Percentiles rank a stretch among this genome's conserved stretches.
Conservation (phyloP, 2,888 invertebrate species). For the Patella depressa region DNA sequence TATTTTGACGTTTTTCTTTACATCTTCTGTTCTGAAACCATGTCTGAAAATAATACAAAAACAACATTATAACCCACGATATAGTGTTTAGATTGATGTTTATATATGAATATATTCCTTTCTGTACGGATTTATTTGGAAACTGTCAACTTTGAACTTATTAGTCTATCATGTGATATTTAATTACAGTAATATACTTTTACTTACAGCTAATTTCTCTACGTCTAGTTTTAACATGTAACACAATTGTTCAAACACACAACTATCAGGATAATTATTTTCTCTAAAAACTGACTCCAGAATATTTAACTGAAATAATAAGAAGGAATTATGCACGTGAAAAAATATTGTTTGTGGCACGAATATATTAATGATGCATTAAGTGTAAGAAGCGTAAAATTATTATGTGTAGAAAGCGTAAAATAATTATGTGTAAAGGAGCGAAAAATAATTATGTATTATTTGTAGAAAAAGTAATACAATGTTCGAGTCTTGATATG, state of each 20-base stretch:
- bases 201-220: conserved; percentile 8
- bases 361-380: too few relatives aligned
- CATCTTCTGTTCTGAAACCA: conserved; percentile 11
- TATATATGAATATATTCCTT: not conserved
- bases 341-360: too few relatives aligned
- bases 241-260: conserved; percentile 4
- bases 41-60: conserved; percentile 2
- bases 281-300: not conserved
- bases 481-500: too few relatives aligned
- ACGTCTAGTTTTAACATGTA: not conserved
- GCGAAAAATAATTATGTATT: too few relatives aligned
- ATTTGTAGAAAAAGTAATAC: too few relatives aligned
- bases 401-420: too few relatives aligned
- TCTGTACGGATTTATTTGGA: too few relatives aligned
- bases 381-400: too few relatives aligned
- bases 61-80: not conserved
- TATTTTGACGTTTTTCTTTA: conserved; percentile 10
- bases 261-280: conserved; percentile 4
- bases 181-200: not conserved
- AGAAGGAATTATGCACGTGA: not conserved
- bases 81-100: too few relatives aligned
- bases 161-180: too few relatives aligned
- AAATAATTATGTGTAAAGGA: too few relatives aligned
- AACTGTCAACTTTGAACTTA: too few relatives aligned
- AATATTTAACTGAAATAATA: not conserved